Conservation (phyloP, 2,888 invertebrate genomes). For the Pediacus dermestoides region DNA sequence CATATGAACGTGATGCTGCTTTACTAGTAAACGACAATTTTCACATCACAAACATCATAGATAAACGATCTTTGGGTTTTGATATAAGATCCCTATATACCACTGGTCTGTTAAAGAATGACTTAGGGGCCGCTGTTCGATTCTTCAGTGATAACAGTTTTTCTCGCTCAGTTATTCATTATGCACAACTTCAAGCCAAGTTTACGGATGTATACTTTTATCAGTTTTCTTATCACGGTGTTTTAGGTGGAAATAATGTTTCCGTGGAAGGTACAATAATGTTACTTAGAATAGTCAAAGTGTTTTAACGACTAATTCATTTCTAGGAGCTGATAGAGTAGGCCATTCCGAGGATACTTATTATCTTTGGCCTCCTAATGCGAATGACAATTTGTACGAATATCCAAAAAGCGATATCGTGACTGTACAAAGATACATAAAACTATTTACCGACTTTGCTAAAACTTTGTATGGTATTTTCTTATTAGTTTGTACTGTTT, state of each 20-base stretch:
- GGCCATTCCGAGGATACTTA: constrained; percentile 24
- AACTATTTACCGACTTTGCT: constrained; percentile 58
- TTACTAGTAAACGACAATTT: constrained; percentile 15
- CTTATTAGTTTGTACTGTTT: too few relatives aligned
- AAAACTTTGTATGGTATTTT: constrained; percentile 43
- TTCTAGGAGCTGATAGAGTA: constrained; percentile 44
- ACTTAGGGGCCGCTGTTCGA: constrained; percentile 17
- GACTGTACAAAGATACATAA: constrained; percentile 8
- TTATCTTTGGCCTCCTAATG: constrained; percentile 25
- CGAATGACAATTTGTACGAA: constrained; percentile 20
- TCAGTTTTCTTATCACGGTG: constrained; percentile 26
- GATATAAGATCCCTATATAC: constrained; percentile 13
- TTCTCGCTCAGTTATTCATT: constrained; percentile 27
- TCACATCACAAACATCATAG: constrained; percentile 18
- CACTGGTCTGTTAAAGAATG: constrained; percentile 7
- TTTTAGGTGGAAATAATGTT: constrained; percentile 3
- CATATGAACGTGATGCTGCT: background rate
- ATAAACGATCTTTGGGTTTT: constrained; percentile 13
- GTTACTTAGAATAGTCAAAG: background rate
- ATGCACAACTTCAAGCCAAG: constrained; percentile 26
- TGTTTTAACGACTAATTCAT: background rate
- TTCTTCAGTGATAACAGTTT: constrained; percentile 30
- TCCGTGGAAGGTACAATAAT: constrained; percentile 14
- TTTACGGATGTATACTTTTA: constrained; percentile 29
- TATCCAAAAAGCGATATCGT: constrained; percentile 9